A percentile compares a stretch with the other conserved stretches of the same genome.
Evolutionary conservation across 2,113 vertebrate genomes (phyloP).

Genomic region (Chaenogobius annularis): DNA sequence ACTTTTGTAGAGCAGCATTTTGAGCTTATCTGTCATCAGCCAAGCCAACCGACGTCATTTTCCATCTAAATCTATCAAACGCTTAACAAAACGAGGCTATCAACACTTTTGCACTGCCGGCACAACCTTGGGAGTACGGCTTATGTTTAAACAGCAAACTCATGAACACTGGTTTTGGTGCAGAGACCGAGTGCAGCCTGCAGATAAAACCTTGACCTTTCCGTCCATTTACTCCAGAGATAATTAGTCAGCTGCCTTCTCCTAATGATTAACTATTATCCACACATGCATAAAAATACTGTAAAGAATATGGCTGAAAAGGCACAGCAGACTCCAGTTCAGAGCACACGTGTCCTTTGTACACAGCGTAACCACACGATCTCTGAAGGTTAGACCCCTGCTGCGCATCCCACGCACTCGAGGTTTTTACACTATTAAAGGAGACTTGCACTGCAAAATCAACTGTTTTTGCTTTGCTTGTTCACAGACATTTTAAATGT

Average conservation of each 20-base stretch:
- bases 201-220: slow-evolving; percentile 52
- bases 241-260: slow-evolving; percentile 44
- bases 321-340: background rate
- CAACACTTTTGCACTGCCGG: background rate
- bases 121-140: background rate
- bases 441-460: background rate
- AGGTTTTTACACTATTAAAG: background rate
- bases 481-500: background rate
- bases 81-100: background rate
- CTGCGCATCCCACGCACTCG: background rate
- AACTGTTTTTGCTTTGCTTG: background rate
- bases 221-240: slow-evolving; percentile 18
- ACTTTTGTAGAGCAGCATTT: too few species aligned
- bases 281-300: slow-evolving; percentile 15
- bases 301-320: slow-evolving; percentile 9
- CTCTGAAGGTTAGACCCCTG: background rate
- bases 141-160: slow-evolving; percentile 6
- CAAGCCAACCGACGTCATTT: background rate
- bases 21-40: too few species aligned
- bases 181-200: slow-evolving; percentile 12
- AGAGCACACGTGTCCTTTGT: background rate
- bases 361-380: background rate
- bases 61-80: background rate
- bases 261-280: slow-evolving; percentile 42
- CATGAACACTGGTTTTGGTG: slow-evolving; percentile 21